Percentiles rank a stretch among this genome's conserved stretches.
Evolutionary conservation across 2,113 vertebrate species (phyloP).

Genomic region (Neotoma lepida): DNA sequence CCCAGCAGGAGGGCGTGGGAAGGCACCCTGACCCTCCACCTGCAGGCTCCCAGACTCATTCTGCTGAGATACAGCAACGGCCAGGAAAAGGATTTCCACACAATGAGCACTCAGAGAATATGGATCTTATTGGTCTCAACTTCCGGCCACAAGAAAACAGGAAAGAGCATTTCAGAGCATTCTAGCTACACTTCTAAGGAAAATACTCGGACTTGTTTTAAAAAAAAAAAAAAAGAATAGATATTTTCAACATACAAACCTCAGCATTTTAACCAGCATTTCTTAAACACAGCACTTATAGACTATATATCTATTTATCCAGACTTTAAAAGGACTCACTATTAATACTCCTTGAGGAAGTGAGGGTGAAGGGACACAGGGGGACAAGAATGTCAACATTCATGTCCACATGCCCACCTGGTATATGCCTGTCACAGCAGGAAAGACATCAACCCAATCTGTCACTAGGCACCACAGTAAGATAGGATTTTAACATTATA

Average conservation of each 20-base stretch:
- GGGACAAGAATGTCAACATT: not conserved
- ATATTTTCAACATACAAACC: slow-evolving; percentile 27
- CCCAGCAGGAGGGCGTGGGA: not conserved
- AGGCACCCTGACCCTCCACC: not conserved
- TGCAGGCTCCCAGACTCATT: not conserved
- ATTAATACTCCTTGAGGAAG: not conserved
- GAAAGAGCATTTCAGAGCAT: not conserved
- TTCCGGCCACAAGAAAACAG: slow-evolving; percentile 46
- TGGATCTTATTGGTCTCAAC: not conserved
- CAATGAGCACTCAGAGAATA: not conserved
- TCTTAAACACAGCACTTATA: slow-evolving; percentile 34
- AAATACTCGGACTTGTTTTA: not conserved
- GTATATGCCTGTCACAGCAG: not conserved
- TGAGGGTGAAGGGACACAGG: not conserved
- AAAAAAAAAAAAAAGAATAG: not conserved
- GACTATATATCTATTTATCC: not conserved
- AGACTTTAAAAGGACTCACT: not conserved
- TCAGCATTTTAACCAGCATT: not conserved
- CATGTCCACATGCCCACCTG: no score
- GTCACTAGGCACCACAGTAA: not conserved
- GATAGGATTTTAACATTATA: not conserved
- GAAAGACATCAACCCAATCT: not conserved
- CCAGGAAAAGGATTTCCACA: not conserved
- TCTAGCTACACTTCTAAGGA: not conserved
- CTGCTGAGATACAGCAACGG: not conserved